Base-by-base conservation (phyloP, 1,140 invertebrate species). In the Leptopilina clavipes region DNA sequence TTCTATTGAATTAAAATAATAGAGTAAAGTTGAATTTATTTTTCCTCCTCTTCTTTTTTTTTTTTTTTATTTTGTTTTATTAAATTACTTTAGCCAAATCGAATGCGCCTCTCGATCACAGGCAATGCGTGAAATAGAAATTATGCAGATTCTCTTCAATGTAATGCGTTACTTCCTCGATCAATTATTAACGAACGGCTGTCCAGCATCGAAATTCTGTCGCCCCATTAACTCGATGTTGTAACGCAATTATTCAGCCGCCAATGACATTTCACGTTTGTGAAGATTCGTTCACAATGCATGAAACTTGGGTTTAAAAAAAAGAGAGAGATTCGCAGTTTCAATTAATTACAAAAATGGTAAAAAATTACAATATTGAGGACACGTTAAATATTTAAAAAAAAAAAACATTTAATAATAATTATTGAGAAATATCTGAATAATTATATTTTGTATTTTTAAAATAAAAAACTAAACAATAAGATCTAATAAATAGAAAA, bases 181-280 rank as follows among this genome's bases (percentile, higher is more conserved):
- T 84, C 77, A 84, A 85, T 85, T 83, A 84, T 85, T 84, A 75
- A 75, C 71, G 22, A 75, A 43, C 59, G 70, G 40, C 40, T 56
- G 44, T 44, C 72, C 70, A 19, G 80, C 79, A 76, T 80, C 76
- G 78, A 84, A 84, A 81, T 83, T 85, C 78, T 75, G 56, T 79
- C 71, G 70, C 59, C 71, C 76, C 72, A 78, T 52, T 75, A 70
- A 54, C 73, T 45, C 74, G 45, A 43, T 52, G 56, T 70, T 65
- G 71, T 81, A 82, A 82, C 77, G 72, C 76, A 85, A 85, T 85
- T 85, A 84, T 83, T 84, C 80, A 84, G 82, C 73, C 71, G 77
- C 74, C 45, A 76, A 76, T 72, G 45, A 72, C 75, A 72, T 70
- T 73, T 76, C 43, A 72, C 71, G 74, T 65, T 65, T 31, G 22